Evolutionary conservation across 1,140 invertebrate species (phyloP), one percentile per base, ranked within the genome.

Genomic region (Gryon sp.): DNA sequence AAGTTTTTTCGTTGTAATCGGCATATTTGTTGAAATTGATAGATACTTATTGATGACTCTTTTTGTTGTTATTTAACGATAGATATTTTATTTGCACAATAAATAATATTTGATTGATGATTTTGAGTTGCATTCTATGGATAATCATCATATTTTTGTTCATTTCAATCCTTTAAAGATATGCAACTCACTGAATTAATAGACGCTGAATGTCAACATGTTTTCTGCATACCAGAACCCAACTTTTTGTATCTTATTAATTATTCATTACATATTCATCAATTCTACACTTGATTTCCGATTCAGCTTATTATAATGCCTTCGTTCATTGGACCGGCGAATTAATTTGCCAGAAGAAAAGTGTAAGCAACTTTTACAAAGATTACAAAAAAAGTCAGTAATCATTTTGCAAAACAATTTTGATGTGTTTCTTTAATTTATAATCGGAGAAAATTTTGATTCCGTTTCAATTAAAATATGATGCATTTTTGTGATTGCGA

Each of bases 121-220:
- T 22, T 59, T 50, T 57, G 59, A 50, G 65, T 69, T 24, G 22
- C 9, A 18, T 43, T 59, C 19, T 8, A 19, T 22, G 52, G 7
- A 30, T 57, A 57, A 50, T n/a, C 8, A 24, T 38, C 26, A n/a
- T 18, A 59, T 59, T 59, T 69, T 69, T 59, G 34, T n/a, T n/a
- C n/a, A n/a, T n/a, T n/a, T n/a, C n/a, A n/a, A n/a, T n/a, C n/a
- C n/a, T n/a, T n/a, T n/a, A n/a, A n/a, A n/a, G n/a, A n/a, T n/a
- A n/a, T n/a, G n/a, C n/a, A n/a, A n/a, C n/a, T n/a, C n/a, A 57
- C 50, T 34, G 34, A 69, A 60, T 60, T 70, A 43, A 70, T 60
- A 32, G 24, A 32, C 18, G 19, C 26, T 52, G 46, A 69, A 52
- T 59, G 65, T 59, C 43, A 48, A 18, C 53, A 6, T 24, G 18